Base-by-base conservation (phyloP, 2,888 invertebrate species). In the Leptopilina syphax region DNA sequence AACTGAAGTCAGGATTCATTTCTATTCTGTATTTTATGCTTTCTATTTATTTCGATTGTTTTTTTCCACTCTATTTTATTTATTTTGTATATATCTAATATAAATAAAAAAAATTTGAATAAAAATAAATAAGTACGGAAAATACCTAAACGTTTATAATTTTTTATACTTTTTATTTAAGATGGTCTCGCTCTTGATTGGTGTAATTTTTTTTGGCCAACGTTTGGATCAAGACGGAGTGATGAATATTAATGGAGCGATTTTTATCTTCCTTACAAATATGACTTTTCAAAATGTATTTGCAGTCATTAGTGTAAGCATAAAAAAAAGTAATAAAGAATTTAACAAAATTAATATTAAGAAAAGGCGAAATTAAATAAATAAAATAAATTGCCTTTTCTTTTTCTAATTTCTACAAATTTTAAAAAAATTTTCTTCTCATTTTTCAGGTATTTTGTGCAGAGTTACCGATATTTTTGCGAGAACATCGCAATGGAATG, bases 261-360 rank as follows among this genome's bases (percentile, higher is more conserved):
- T 98, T 79, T 98, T 98, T 91, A 95, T 98, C 89, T 96, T 98
- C 90, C 94, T 98, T 73, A 97, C 97, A 18, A 98, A 97, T 89
- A 96, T 98, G 96, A 98, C 98, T 7, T 98, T 98, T 92, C 97
- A 97, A 88, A 98, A 98, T 91, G 95, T 98, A n/a, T 98, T 98
- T 89, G 97, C 98, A 82, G 98, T 98, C 65, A 96, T 98, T 80
- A 97, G 96, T 91, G 98, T 98, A 92, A 95, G 96, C n/a, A 68
- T 18, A 24, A 12, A 41, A 34, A 34, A 3, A 50, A 50, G 34
- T 34, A 50, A 8, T 6, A 65, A 10, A 10, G 57, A 13, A 18
- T 57, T 27, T 44, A 63, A 10, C 12, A 34, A 34, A 34, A 34
- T 34, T 34, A 34, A 13, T 18, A 66, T 44, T 27, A 44, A 8